Evolutionary conservation across 2,113 vertebrate genomes (phyloP), one percentile per base, ranked within the genome.

Genomic region (Origma solitaria): DNA sequence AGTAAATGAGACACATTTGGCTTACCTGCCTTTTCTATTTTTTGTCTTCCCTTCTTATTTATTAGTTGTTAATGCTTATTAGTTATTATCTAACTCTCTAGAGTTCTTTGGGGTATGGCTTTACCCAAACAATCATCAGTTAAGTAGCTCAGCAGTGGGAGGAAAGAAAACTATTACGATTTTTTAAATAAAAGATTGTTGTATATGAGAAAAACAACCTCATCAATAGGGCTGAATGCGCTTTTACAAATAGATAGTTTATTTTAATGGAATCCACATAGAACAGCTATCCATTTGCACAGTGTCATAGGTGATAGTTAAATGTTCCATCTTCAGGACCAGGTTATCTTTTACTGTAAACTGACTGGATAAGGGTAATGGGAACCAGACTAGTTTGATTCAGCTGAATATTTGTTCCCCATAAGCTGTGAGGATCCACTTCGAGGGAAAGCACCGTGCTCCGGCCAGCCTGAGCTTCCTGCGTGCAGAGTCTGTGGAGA

Each of bases 161-260:
- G 20, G 37, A 83, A 66, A 42, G 10, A 66, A 1, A 1, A 25
- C 13, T 15, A 2, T 35, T 35, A 11, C 0, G 15, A 18, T 54
- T 70, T 76, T 79, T 56, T 1, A 66, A 78, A 38, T 9, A 45
- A 45, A 89, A 91, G 11, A 18, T 31, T 86, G 8, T 56, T 38
- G 2, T 60, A 6, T 23, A 4, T 49, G 22, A 60, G 25, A 13
- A 49, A 60, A 76, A 53, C 24, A 64, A 2, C 25, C 53, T 27
- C n/a, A 78, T 35, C 31, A 57, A 11, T 51, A 45, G 51, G 23
- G 14, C 31, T 61, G 18, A 30, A 28, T 73, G 25, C 62, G 22
- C 33, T 45, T 45, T 38, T n/a, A 6, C 58, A 56, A 72, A 10
- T 30, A 37, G 37, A 33, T 65, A 44, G 7, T 84, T 78, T 69